Percentiles rank a stretch among this genome's conserved stretches.
Conservation (phyloP, 2,797 vertebrate species). For the Rhodeus uyekii region DNA sequence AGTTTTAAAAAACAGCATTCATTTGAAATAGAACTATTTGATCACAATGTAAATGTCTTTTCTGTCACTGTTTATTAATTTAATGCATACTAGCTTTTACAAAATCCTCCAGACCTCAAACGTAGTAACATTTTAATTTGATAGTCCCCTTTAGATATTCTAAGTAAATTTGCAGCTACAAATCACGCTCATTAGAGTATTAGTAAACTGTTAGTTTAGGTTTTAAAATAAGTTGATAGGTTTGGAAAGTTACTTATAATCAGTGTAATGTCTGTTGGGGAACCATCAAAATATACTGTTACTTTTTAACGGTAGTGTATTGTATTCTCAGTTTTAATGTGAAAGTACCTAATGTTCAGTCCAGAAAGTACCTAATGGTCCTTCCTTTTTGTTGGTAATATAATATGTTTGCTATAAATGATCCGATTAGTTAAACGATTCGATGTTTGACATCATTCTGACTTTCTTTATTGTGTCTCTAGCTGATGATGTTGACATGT, state of each 20-base stretch:
- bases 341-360: not conserved
- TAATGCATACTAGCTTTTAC: not conserved
- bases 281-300: not conserved
- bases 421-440: conserved; percentile 1
- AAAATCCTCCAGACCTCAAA: not conserved
- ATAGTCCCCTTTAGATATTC: not conserved
- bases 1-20: not conserved
- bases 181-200: not conserved
- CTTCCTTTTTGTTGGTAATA: conserved; percentile 34
- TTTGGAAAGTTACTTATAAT: not conserved
- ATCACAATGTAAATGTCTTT: not conserved
- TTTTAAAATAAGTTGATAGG: not conserved
- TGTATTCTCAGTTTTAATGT: not conserved
- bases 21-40: not conserved
- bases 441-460: not conserved
- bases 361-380: conserved; percentile 50
- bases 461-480: conserved; percentile 47
- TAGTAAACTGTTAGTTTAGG: not conserved
- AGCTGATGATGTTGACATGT: conserved; percentile 74
- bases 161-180: not conserved
- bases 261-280: not conserved
- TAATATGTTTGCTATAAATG: conserved; percentile 60
- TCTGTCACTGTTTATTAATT: not conserved
- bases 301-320: not conserved
- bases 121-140: not conserved